A percentile compares a stretch with the other conserved stretches of the same genome.
phyloP scores from a whole-genome alignment of 2,888 invertebrate species.

The Hypena proboscidalis region DNA sequence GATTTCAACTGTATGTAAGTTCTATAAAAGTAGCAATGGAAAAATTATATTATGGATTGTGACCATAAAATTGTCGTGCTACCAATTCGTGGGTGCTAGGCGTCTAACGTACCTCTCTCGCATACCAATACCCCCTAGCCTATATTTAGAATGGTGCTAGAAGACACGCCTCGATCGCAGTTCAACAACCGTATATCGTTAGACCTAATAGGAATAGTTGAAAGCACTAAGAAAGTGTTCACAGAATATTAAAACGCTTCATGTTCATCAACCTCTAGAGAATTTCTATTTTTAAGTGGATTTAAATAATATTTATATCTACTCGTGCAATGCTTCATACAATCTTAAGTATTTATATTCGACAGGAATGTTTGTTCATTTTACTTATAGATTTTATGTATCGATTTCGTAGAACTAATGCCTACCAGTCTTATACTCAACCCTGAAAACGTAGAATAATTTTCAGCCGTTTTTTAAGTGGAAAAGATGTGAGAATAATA shows the following conservation, averaged over 20 bases:
- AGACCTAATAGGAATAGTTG: slow-evolving; percentile 48
- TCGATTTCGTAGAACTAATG: no score
- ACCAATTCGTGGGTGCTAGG: slow-evolving; percentile 29
- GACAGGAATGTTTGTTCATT: no score
- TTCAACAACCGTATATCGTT: slow-evolving; percentile 46
- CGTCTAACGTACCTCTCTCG: slow-evolving; percentile 39
- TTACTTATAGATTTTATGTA: no score
- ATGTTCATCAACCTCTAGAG: slow-evolving; percentile 22
- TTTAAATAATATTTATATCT: no score
- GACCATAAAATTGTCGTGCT: slow-evolving; percentile 13
- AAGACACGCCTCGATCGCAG: slow-evolving; percentile 53
- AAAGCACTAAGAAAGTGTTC: slow-evolving; percentile 37
- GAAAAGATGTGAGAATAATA: no score
- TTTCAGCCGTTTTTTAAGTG: no score
- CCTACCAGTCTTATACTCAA: no score
- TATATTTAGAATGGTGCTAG: slow-evolving; percentile 68
- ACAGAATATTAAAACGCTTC: slow-evolving; percentile 43
- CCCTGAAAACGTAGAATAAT: no score
- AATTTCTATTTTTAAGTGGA: neutral
- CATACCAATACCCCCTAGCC: slow-evolving; percentile 62
- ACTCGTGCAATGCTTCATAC: no score
- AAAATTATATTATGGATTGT: slow-evolving; percentile 10
- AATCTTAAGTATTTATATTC: no score
- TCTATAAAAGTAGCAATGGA: slow-evolving; percentile 27
- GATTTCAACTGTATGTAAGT: slow-evolving; percentile 7